A percentile compares a stretch with the other conserved stretches of the same genome.
Evolutionary conservation across 2,113 vertebrate species (phyloP).

Genomic region (Apeltes quadracus): DNA sequence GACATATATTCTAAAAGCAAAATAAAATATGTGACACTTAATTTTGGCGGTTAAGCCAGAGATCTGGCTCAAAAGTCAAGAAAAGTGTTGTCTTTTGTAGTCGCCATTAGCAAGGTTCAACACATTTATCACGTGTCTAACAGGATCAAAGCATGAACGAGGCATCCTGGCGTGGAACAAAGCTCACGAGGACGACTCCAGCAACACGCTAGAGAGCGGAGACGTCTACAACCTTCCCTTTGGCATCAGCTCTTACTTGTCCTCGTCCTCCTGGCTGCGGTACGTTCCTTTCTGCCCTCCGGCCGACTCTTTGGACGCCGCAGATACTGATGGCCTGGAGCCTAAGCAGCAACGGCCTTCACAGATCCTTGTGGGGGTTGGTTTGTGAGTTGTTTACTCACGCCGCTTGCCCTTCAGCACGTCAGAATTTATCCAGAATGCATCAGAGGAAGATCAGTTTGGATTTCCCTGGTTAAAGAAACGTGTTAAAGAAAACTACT

Average conservation of each 20-base stretch:
- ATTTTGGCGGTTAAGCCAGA: not conserved
- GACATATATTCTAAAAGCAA: not conserved
- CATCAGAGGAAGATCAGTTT: conserved; percentile 53
- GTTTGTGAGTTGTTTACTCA: conserved; percentile 49
- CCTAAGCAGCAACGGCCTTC: conserved; percentile 58
- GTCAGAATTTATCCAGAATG: conserved; percentile 11
- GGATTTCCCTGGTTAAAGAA: conserved; percentile 42
- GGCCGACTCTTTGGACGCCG: not conserved
- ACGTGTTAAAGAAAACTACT: conserved; percentile 35
- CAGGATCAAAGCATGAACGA: conserved; percentile 89
- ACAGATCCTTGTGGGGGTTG: conserved; percentile 61
- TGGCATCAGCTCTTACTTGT: conserved; percentile 81
- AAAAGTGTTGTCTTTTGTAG: not conserved
- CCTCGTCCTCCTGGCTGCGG: conserved; percentile 75
- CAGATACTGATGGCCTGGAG: conserved; percentile 41
- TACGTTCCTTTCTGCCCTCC: conserved; percentile 88
- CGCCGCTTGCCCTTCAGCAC: not conserved
- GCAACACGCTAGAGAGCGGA: conserved; percentile 65
- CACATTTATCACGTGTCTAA: conserved; percentile 18
- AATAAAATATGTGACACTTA: not conserved
- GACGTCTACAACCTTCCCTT: conserved; percentile 90
- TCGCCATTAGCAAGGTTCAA: not conserved
- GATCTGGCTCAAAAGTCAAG: not conserved
- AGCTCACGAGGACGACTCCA: conserved; percentile 72
- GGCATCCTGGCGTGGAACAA: conserved; percentile 88